A percentile compares a stretch with the other conserved stretches of the same genome.
Evolutionary conservation across 2,797 vertebrate genomes (phyloP).

Genomic region (Labroides dimidiatus): DNA sequence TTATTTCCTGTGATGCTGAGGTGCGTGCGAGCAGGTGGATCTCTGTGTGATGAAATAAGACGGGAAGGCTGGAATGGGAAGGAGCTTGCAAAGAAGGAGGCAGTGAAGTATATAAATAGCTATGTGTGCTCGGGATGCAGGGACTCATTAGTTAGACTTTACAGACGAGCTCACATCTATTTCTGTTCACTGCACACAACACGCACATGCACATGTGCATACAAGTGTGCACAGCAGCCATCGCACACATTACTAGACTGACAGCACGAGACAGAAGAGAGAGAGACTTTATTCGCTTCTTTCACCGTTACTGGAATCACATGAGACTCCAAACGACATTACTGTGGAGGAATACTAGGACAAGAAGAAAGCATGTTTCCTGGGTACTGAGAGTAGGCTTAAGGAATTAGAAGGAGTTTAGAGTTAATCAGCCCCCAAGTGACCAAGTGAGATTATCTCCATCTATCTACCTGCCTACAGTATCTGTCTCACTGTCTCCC

Average conservation of each 20-base stretch:
- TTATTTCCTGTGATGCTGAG: conserved; percentile 32
- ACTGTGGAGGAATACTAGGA: conserved; percentile 37
- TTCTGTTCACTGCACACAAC: conserved; percentile 58
- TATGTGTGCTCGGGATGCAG: conserved; percentile 64
- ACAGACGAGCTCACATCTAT: conserved; percentile 71
- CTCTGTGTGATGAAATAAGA: conserved; percentile 45
- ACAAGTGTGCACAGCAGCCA: conserved; percentile 9
- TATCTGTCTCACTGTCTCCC: conserved; percentile 53
- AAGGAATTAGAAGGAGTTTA: conserved; percentile 83
- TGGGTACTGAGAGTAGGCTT: conserved; percentile 74
- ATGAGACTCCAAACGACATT: conserved; percentile 2
- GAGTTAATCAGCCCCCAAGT: conserved; percentile 81
- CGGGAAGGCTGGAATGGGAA: conserved; percentile 40
- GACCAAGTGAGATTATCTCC: conserved; percentile 80
- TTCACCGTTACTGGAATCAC: neutral
- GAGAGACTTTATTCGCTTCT: neutral
- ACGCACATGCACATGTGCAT: conserved; percentile 50
- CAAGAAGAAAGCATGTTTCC: conserved; percentile 75
- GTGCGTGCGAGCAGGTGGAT: neutral
- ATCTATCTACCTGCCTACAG: conserved; percentile 67
- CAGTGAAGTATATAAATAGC: conserved; percentile 76
- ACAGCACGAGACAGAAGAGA: neutral
- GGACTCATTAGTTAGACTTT: conserved; percentile 75
- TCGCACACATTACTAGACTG: neutral
- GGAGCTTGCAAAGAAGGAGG: conserved; percentile 51